Evolutionary conservation across 2,797 vertebrate genomes (phyloP).

Genomic region (Capromys pilorides): DNA sequence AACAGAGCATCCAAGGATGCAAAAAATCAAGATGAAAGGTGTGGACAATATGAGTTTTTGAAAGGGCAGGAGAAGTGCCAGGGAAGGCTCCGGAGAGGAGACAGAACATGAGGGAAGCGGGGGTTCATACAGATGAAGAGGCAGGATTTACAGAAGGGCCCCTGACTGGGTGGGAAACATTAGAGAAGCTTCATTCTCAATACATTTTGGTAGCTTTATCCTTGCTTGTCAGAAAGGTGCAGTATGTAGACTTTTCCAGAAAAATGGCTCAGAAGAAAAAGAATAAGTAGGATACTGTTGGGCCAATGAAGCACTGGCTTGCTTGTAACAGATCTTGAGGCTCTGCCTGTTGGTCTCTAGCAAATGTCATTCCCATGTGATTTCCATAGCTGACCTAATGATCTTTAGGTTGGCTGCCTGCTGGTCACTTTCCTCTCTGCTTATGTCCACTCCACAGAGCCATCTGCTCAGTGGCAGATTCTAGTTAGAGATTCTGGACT

Average conservation of each 20-base stretch:
- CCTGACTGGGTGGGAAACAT: background rate
- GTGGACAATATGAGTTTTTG: background rate
- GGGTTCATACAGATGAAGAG: background rate
- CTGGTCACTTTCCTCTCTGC: background rate
- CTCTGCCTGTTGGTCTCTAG: background rate
- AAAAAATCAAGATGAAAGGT: background rate
- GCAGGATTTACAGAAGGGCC: background rate
- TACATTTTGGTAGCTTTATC: background rate
- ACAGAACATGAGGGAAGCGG: background rate
- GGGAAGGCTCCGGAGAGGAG: background rate
- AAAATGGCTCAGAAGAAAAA: conserved; percentile 29
- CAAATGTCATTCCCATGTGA: background rate
- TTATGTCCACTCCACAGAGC: background rate
- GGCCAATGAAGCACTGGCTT: background rate
- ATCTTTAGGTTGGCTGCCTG: background rate
- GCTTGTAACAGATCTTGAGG: background rate
- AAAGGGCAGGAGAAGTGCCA: background rate
- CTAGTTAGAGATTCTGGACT: background rate
- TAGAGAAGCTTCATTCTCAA: background rate
- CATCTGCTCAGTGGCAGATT: conserved; percentile 41
- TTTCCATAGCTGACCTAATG: background rate
- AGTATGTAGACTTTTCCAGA: conserved; percentile 26
- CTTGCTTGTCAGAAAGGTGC: background rate
- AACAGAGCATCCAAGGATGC: background rate
- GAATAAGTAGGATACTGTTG: background rate